Evolutionary conservation across 2,888 invertebrate genomes (phyloP).

Genomic region (Drosophila cognata): DNA sequence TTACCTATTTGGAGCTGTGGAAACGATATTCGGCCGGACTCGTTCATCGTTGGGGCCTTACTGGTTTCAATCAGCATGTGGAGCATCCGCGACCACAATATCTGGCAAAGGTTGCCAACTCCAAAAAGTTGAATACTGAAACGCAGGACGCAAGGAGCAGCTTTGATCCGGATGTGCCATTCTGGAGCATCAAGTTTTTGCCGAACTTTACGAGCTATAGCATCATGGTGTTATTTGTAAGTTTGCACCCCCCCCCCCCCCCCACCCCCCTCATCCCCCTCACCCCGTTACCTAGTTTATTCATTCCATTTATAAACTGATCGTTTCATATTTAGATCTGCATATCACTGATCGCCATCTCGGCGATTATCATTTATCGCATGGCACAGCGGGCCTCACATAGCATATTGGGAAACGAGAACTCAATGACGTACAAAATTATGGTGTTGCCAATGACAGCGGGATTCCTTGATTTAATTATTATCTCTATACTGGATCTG

Average conservation of each 20-base stretch:
- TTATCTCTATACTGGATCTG: constrained; percentile 91
- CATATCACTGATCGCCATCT: constrained; percentile 90
- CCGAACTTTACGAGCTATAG: constrained; percentile 90
- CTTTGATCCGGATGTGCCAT: constrained; percentile 91
- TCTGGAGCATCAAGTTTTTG: constrained; percentile 91
- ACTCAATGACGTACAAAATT: constrained; percentile 87
- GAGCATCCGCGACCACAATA: constrained; percentile 93
- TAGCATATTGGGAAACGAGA: constrained; percentile 86
- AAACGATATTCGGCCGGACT: constrained; percentile 91
- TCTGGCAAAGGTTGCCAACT: constrained; percentile 87
- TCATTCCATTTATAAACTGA: background rate
- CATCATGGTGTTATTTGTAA: constrained; percentile 86
- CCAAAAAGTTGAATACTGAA: constrained; percentile 81
- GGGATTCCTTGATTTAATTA: constrained; percentile 90
- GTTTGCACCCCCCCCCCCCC: background rate
- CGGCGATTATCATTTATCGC: constrained; percentile 91
- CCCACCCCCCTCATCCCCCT: no score
- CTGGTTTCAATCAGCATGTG: constrained; percentile 89
- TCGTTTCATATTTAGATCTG: constrained; percentile 86
- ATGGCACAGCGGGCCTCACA: constrained; percentile 88
- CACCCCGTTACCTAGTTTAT: background rate
- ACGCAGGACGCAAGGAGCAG: constrained; percentile 17
- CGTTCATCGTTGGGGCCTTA: constrained; percentile 93
- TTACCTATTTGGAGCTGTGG: constrained; percentile 93
- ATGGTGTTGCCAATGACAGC: constrained; percentile 91